Percentiles rank a stretch among this genome's conserved stretches.
These are phyloP conservation scores for Hyles vespertilio DNA, from an alignment of 1,140 invertebrate genomes.

Conservation along the genomic window DNA sequence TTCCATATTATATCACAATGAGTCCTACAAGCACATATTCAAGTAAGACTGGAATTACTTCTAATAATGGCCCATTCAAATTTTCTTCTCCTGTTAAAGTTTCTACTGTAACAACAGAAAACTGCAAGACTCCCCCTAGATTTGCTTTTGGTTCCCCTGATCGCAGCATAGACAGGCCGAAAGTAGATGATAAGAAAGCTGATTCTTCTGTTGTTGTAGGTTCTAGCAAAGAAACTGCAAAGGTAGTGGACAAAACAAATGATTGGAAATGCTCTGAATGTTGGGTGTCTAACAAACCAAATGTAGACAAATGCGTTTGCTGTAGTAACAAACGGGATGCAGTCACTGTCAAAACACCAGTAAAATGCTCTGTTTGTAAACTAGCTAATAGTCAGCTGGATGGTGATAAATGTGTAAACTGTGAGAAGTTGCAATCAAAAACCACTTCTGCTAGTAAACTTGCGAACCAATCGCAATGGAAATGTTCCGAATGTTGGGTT, in stretches of 20 bases:
- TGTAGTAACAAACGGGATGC: conserved; percentile 69
- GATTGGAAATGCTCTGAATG: conserved; percentile 79
- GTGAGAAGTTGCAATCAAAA: no score
- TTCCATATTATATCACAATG: no score
- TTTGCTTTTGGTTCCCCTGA: conserved; percentile 43
- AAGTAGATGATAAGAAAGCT: conserved; percentile 17
- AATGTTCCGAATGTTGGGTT: conserved; percentile 76
- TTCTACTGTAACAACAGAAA: conserved; percentile 21
- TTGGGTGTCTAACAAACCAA: conserved; percentile 79
- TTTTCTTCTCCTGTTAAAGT: conserved; percentile 43
- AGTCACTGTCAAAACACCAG: conserved; percentile 30
- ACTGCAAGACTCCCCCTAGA: conserved; percentile 16
- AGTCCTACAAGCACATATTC: neutral
- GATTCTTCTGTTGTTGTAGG: conserved; percentile 24
- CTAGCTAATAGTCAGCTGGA: neutral
- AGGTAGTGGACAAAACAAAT: conserved; percentile 16
- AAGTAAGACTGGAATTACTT: conserved; percentile 21
- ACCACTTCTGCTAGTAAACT: no score
- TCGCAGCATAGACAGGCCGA: conserved; percentile 20
- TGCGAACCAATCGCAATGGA: neutral
- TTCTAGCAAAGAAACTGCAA: conserved; percentile 21
- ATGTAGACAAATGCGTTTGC: conserved; percentile 78
- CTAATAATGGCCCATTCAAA: conserved; percentile 26
- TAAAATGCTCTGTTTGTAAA: neutral
- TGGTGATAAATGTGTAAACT: neutral